These are phyloP conservation scores for Drosophila nigrodunni DNA, from an alignment of 1,140 invertebrate genomes.

Conservation along the genomic window DNA sequence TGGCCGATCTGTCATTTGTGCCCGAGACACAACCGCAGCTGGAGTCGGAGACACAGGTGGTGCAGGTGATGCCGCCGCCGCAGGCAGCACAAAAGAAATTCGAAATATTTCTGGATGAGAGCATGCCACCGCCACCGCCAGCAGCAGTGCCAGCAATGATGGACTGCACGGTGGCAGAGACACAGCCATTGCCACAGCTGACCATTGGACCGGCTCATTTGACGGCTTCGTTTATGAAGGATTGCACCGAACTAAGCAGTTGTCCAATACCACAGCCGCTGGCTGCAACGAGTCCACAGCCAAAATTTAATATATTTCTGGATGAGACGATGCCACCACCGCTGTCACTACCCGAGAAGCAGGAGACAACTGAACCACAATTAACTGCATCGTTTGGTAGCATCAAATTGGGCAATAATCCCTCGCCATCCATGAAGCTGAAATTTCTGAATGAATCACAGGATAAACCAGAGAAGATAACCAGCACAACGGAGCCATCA, in stretches of 20 bases:
- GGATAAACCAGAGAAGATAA: conserved; percentile 17
- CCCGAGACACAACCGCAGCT: conserved; percentile 50
- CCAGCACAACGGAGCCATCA: not conserved
- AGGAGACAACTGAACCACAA: conserved; percentile 29
- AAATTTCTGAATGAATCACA: conserved; percentile 31
- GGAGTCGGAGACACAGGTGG: too few species aligned
- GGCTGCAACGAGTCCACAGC: not conserved
- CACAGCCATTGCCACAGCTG: conserved; percentile 27
- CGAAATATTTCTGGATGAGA: conserved; percentile 64
- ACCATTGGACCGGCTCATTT: conserved; percentile 33
- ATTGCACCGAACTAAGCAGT: conserved; percentile 34
- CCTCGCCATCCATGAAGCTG: conserved; percentile 9
- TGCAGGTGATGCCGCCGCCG: not conserved
- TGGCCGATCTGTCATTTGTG: conserved; percentile 69
- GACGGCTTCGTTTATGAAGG: conserved; percentile 46
- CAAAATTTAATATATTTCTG: conserved; percentile 56
- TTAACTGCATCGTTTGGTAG: conserved; percentile 64
- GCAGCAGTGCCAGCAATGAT: conserved; percentile 2
- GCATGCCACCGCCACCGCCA: conserved; percentile 30
- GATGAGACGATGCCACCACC: conserved; percentile 51
- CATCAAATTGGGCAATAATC: conserved; percentile 50
- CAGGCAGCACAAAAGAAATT: conserved; percentile 40
- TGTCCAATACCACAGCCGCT: conserved; percentile 10
- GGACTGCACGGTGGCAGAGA: conserved; percentile 52
- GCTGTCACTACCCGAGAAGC: conserved; percentile 5